Base-by-base conservation (phyloP, 2,888 invertebrate genomes). In the Lepidocyrtinus sp. region DNA sequence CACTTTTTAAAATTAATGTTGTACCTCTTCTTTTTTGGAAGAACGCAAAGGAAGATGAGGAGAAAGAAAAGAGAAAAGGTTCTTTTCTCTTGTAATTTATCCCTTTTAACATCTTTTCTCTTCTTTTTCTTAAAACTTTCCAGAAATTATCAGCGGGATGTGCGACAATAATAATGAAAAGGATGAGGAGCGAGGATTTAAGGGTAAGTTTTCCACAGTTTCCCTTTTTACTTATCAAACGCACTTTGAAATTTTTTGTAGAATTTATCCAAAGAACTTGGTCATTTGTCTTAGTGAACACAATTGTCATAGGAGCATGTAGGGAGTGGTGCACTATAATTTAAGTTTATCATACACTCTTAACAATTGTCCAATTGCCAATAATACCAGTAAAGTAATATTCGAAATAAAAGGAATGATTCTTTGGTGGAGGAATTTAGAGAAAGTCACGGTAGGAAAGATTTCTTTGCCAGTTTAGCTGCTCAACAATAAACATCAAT, bases 91-190 rank as follows among this genome's bases (percentile, higher is more conserved):
- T 83, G 70, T 76, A 64, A 74, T 78, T 76, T 81, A 76, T 82
- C 81, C 81, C 76, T 69, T 27, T 80, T 77, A 75, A 74, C 77
- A 62, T 73, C 62, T 74, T 17, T 36, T 25, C 55, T 36, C 25
- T 69, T 62, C 70, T 68, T 64, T 75, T 78, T 50, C 72, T 74
- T 50, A 73, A 82, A 87, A 83, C 86, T 82, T 92, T 92, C 89
- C 92, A 93, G 93, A 94, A 91, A 92, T 93, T 88, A 91, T 93
- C 90, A 93, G 93, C 91, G 93, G 93, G 87, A 92, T 93, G 88
- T 92, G 91, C 89, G 93, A 93, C 89, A 92, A 91, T 90, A 92
- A 90, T 88, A 89, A 89, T 87, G 89, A 90, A 86, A 89, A 89
- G 88, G 94, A 94, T 89, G 94, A 94, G 88, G 94, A 94, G 87